phyloP scores from a whole-genome alignment of 2,797 vertebrate genomes.

The Crypturellus tataupa region DNA sequence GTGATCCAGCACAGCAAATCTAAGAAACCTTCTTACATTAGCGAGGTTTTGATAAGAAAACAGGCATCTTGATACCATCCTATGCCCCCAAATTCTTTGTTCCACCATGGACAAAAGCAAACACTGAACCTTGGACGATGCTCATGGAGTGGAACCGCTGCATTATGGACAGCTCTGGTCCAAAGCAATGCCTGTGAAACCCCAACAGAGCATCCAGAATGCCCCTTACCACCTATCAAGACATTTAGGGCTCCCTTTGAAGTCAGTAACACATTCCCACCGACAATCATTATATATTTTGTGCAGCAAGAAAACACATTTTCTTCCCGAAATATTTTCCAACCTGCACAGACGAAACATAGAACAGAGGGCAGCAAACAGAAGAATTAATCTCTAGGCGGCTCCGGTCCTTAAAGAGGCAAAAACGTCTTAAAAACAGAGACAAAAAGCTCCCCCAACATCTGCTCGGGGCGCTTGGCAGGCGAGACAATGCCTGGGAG shows the following conservation, averaged over 20 bases:
- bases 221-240: slow-evolving; percentile 30
- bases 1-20: neutral
- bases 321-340: slow-evolving; percentile 31
- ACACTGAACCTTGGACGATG: neutral
- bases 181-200: neutral
- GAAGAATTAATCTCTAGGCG: neutral
- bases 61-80: neutral
- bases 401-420: neutral
- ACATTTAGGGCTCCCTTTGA: slow-evolving; percentile 44
- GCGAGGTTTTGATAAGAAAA: neutral
- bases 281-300: slow-evolving; percentile 47
- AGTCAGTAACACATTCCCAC: slow-evolving; percentile 14
- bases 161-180: neutral
- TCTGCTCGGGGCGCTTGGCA: slow-evolving; percentile 70
- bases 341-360: slow-evolving; percentile 3
- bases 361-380: neutral
- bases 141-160: neutral
- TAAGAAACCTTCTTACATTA: neutral
- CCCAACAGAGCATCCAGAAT: neutral
- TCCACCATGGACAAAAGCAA: neutral
- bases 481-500: slow-evolving; percentile 61
- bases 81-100: fast-evolving
- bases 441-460: slow-evolving; percentile 47
- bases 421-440: slow-evolving; percentile 59
- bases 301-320: neutral